Conservation (phyloP, 2,797 vertebrate species). For the Urocyon cinereoargenteus region DNA sequence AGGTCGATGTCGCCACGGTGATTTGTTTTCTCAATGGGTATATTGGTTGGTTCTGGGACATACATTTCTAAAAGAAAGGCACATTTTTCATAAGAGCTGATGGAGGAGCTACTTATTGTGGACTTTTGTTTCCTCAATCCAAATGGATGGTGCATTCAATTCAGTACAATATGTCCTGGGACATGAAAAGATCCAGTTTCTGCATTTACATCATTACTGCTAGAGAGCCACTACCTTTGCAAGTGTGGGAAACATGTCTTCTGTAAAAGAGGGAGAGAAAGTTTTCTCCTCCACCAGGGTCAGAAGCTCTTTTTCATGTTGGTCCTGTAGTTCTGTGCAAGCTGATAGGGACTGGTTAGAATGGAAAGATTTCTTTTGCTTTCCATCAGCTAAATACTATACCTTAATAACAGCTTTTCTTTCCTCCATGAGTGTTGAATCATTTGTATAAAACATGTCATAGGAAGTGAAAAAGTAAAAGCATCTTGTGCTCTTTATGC, state of each 20-base stretch:
- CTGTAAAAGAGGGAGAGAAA: not conserved
- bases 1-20: conserved; percentile 87
- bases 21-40: conserved; percentile 95
- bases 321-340: not conserved
- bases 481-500: not conserved
- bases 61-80: conserved; percentile 90
- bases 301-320: not conserved
- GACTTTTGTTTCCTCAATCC: not conserved
- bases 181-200: not conserved
- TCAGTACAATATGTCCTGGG: not conserved
- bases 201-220: not conserved
- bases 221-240: not conserved
- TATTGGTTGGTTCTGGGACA: conserved; percentile 91
- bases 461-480: not conserved
- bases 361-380: conserved; percentile 7
- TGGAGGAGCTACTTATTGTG: not conserved
- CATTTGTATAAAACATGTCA: not conserved
- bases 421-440: not conserved
- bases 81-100: conserved; percentile 54
- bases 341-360: not conserved
- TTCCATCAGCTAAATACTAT: not conserved
- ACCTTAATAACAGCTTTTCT: not conserved
- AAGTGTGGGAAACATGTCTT: not conserved
- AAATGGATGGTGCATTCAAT: not conserved
- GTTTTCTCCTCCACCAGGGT: not conserved